These are phyloP conservation scores for Pterocles burchelli DNA, from an alignment of 2,113 vertebrate species.

Conservation along the genomic window DNA sequence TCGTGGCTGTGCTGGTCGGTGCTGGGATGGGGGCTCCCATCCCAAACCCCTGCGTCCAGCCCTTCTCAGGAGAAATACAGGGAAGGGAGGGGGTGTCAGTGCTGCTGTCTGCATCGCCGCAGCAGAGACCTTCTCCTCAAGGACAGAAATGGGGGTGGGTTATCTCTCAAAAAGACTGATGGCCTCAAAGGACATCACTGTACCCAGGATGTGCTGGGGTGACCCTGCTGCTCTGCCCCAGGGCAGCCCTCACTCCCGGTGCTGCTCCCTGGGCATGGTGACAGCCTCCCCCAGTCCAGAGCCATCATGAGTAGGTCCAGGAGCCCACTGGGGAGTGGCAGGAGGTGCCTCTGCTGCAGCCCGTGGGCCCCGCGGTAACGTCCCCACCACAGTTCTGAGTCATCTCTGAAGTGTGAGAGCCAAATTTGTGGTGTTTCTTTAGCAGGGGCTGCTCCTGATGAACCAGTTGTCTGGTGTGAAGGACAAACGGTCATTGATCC, in stretches of 20 bases:
- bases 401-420: neutral
- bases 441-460: neutral
- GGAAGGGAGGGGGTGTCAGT: fast-evolving
- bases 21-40: neutral
- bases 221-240: neutral
- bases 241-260: fast-evolving
- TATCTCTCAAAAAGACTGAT: fast-evolving
- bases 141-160: fast-evolving
- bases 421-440: fast-evolving
- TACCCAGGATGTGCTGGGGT: fast-evolving
- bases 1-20: neutral
- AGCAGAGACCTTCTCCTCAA: too few relatives aligned
- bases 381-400: neutral
- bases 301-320: fast-evolving
- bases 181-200: fast-evolving
- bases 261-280: neutral
- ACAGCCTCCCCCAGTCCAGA: neutral
- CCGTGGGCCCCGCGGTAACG: neutral
- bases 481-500: neutral
- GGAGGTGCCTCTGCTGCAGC: neutral
- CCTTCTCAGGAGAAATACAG: fast-evolving
- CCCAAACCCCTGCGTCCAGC: neutral
- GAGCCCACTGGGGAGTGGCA: fast-evolving
- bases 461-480: neutral
- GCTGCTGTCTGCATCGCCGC: fast-evolving